Evolutionary conservation across 1,140 invertebrate genomes (phyloP), one percentile per base, ranked within the genome.

Genomic region (Chironomus tepperi): DNA sequence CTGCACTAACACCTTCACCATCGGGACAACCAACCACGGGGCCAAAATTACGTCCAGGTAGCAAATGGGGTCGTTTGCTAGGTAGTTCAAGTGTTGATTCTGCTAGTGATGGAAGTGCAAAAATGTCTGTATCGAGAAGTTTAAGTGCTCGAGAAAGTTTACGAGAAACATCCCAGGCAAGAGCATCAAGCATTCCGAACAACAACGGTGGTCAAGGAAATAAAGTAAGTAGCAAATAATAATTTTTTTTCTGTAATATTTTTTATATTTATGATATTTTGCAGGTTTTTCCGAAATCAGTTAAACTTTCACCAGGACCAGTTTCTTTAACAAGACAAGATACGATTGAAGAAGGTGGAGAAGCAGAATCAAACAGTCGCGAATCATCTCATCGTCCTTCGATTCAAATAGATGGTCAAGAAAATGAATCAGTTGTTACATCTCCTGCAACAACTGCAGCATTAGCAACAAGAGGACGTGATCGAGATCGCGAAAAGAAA

Each of bases 311-410:
- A 86, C 91, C 79, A 84, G 92, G 83, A 79, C 86, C 76, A 82
- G 84, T 77, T 83, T 86, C 83, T 75, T 82, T 73, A 77, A 83
- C 86, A 79, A 79, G 90, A 79, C 86, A 91, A 82, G 93, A 93
- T 77, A 93, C 94, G 12, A 96, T 96, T 75, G 92, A 95, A 77
- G 93, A 96, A 81, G 86, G 88, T 47, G 86, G 85, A 24, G 89
- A 91, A 79, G 82, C 82, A 0, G 87, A 86, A 74, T 84, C 86
- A 8, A 81, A 81, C 73, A 75, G 57, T 47, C 77, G 18, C 6
- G 34, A 43, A n/a, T 24, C 43, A 43, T 43, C 57, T 3, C 18
- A 74, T 7, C 47, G 74, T n/a, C 21, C 47, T 12, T 64, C 18
- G 34, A 21, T 65, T 64, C 74, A 74, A 74, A 24, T 74, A 15